Evolutionary conservation across 2,797 vertebrate species (phyloP).

Genomic region (Phaenicophaeus curvirostris): DNA sequence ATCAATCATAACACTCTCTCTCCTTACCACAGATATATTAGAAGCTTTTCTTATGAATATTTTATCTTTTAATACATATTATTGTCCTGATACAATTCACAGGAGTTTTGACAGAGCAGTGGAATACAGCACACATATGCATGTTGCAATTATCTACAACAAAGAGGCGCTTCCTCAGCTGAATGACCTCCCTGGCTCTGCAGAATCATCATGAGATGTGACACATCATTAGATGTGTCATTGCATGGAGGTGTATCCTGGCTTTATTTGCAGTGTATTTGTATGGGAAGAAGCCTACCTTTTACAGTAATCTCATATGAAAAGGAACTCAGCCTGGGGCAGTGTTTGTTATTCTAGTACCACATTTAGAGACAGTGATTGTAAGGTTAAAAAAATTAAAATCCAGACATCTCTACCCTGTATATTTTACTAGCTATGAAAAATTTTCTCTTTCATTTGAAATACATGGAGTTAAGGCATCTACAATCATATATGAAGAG

Average conservation of each 20-base stretch:
- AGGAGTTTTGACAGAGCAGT: not conserved
- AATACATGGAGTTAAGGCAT: not conserved
- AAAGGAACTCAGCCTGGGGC: not conserved
- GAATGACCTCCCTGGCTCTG: not conserved
- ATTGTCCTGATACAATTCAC: not conserved
- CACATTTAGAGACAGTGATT: not conserved
- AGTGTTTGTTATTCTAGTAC: not conserved
- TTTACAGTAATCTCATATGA: not conserved
- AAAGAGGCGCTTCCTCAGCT: not conserved
- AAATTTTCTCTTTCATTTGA: not conserved
- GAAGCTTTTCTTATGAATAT: not conserved
- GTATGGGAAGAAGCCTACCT: not conserved
- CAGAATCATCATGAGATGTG: not conserved
- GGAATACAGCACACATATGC: not conserved
- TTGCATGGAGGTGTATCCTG: fast-evolving
- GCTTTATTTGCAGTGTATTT: not conserved
- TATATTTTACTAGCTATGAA: not conserved
- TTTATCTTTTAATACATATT: not conserved
- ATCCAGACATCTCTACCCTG: not conserved
- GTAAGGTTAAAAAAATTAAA: not conserved
- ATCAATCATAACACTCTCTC: not conserved
- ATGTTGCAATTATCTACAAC: not conserved
- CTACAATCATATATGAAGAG: not conserved
- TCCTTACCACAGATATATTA: not conserved
- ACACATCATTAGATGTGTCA: fast-evolving